Base-by-base conservation (phyloP, 2,113 vertebrate genomes). In the Heterochromis multidens region DNA sequence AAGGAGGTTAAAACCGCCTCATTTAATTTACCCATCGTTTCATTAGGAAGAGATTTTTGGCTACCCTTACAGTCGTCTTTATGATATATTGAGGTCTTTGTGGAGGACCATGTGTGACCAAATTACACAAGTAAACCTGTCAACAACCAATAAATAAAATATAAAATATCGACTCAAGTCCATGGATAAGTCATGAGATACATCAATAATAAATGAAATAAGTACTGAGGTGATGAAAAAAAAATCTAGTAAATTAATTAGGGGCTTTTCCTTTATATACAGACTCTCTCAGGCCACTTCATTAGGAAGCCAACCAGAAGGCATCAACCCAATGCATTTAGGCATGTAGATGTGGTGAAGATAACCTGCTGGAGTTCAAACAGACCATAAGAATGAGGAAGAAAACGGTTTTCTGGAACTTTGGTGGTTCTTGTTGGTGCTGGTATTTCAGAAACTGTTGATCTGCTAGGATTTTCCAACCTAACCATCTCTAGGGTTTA, bases 11-110 rank as follows among this genome's bases (percentile, higher is more conserved):
- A 80, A 84, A 8, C 74, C 49, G 81, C 62, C 79, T 72, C 82
- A 77, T 86, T 87, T 90, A 16, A 88, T 93, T 91, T 87, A n/a
- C 23, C 54, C 29, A 21, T 79, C 61, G 80, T 83, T 88, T 89
- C 62, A 90, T 86, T 88, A 9, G 70, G 6, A 10, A 19, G 62
- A 52, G 6, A 25, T 63, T 77, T 76, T 62, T 72, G 33, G 23
- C 72, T 49, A 37, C 67, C 29, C 10, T 37, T 25, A 72, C 12
- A 65, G 4, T 10, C 40, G 61, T 79, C 19, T 37, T 60, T 13
- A 60, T 85, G 60, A 80, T 19, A 40, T 16, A 76, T 33, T 54
- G 29, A 13, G 40, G 31, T 62, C 54, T 54, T 25, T 70, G 77
- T 58, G 59, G 11, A 67, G 14, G 31, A 80, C 9, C 56, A 72